Conservation (phyloP, 2,113 vertebrate genomes). For the Odontophorus gujanensis region DNA sequence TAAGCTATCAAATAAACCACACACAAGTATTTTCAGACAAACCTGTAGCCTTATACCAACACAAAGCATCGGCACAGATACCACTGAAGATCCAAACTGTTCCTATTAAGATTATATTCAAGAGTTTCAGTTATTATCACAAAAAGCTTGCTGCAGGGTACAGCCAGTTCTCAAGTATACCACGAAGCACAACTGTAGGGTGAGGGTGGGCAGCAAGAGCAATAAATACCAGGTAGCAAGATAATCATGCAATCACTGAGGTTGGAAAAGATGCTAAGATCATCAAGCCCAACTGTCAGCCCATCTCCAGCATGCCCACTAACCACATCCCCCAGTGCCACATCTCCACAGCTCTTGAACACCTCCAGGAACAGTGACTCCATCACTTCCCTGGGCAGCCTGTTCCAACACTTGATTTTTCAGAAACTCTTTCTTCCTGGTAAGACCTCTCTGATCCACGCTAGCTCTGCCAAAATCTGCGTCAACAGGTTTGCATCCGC, state of each 20-base stretch:
- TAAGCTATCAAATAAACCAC: background rate
- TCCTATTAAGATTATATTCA: background rate
- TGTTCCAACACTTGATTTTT: background rate
- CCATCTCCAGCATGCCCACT: background rate
- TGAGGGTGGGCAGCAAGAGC: background rate
- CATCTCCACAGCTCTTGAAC: background rate
- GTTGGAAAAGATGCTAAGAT: background rate
- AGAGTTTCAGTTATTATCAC: background rate
- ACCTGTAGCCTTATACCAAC: background rate
- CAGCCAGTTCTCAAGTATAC: background rate
- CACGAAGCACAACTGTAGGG: fast-evolving
- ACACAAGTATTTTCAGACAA: background rate
- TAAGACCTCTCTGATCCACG: background rate
- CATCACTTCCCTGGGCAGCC: background rate
- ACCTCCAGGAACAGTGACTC: background rate
- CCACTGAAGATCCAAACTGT: background rate
- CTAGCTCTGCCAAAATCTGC: background rate
- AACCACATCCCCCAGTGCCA: background rate
- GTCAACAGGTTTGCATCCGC: background rate
- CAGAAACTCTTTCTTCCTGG: fast-evolving
- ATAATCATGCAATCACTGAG: background rate
- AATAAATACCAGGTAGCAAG: background rate
- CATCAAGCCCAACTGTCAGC: background rate
- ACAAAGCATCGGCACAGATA: fast-evolving
- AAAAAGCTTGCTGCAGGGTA: background rate